Evolutionary conservation across 1,140 invertebrate species (phyloP), one percentile per base, ranked within the genome.

Genomic region (Bombus superbus): DNA sequence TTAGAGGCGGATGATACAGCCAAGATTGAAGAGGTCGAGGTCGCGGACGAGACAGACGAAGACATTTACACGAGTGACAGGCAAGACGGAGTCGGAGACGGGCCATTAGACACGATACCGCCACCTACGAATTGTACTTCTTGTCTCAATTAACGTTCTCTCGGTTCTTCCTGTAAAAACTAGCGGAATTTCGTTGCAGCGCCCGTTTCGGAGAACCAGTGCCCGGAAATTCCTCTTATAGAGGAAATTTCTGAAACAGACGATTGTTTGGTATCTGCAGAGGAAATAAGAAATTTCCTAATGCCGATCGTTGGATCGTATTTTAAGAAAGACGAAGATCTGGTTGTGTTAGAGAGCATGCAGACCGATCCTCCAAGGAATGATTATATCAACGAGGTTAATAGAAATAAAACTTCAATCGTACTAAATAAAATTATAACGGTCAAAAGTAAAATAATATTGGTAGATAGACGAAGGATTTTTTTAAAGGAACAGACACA

Each of bases 341-440:
- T 89, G 35, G 18, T 53, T 18, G 77, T 71, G 47, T 53, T 89
- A 9, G 76, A 90, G 28, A 57, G 18, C 42, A 13, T 89, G 40
- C 32, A 28, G 13, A 4, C 68, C 1, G 44, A 89, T 25, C 81
- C 84, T 42, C 64, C 44, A 6, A 40, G 15, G 3, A 66, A 59
- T 1, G 44, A 89, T 15, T 73, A 42, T 6, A 86, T 92, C 25
- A 89, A 91, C 59, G 44, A 87, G 74, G 87, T 93, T 90, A 35
- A 69, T 89, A 22, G 4, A n/a, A 22, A 69, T 25, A 28, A 28
- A 13, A 75, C 28, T 57, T 8, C 2, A 25, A 28, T 0, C 8
- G n/a, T 25, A 6, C 11, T 2, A 71, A 40, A 28, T 10, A 40
- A 28, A 42, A 15, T 28, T 72, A 3, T 28, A 6, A 28, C 13